These are phyloP conservation scores for Chlorodrepanis virens DNA, from an alignment of 2,113 vertebrate species.

Conservation along the genomic window DNA sequence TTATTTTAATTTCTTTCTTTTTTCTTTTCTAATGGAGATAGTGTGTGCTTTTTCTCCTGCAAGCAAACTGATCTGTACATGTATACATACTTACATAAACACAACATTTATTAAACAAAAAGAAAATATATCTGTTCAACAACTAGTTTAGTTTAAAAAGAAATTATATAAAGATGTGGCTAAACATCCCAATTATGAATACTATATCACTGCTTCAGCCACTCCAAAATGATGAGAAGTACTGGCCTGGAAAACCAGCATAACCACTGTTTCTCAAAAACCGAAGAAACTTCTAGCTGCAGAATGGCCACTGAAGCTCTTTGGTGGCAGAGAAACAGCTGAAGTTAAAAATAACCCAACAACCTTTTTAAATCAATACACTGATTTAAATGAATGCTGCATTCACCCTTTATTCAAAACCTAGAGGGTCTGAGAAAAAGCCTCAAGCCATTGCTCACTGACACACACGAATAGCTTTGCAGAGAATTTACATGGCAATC, in stretches of 20 bases:
- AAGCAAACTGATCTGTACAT: neutral
- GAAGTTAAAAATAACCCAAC: neutral
- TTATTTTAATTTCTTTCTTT: neutral
- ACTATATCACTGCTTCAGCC: neutral
- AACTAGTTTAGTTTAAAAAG: neutral
- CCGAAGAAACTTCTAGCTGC: rapidly evolving
- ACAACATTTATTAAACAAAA: neutral
- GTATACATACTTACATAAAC: neutral
- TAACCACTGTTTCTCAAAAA: neutral
- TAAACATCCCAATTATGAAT: neutral
- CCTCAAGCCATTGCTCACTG: neutral
- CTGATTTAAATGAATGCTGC: neutral
- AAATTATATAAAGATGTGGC: neutral
- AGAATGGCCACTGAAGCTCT: neutral
- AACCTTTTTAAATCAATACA: neutral
- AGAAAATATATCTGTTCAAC: neutral
- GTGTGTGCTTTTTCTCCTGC: neutral
- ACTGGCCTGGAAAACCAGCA: neutral
- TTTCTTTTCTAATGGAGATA: neutral
- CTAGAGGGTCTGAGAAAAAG: neutral
- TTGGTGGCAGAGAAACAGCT: neutral
- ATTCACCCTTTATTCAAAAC: neutral
- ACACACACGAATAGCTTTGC: neutral
- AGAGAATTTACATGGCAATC: neutral
- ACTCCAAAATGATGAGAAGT: rapidly evolving